These are phyloP conservation scores for Eutolmus rufibarbis DNA, from an alignment of 2,888 invertebrate genomes.

Conservation along the genomic window DNA sequence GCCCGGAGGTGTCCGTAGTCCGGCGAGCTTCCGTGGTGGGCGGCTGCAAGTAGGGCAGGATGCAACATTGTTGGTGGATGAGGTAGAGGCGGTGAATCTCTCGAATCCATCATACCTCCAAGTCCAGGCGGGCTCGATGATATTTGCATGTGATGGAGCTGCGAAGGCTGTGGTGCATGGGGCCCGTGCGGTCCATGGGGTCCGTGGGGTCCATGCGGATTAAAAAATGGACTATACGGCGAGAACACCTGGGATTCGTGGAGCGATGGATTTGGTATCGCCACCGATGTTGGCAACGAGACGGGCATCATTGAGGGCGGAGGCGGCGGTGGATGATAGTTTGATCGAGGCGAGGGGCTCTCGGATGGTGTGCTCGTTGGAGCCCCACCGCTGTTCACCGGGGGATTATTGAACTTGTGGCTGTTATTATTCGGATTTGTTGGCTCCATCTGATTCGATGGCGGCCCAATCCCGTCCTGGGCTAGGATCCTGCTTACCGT, in stretches of 20 bases:
- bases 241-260: slow-evolving; percentile 94
- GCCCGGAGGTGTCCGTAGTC: slow-evolving; percentile 78
- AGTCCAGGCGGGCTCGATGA: slow-evolving; percentile 70
- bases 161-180: slow-evolving; percentile 61
- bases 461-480: slow-evolving; percentile 71
- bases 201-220: slow-evolving; percentile 64
- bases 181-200: slow-evolving; percentile 64
- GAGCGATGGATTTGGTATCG: slow-evolving; percentile 94
- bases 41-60: slow-evolving; percentile 83
- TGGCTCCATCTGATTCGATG: slow-evolving; percentile 45
- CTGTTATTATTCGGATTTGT: slow-evolving; percentile 32
- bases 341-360: slow-evolving; percentile 76
- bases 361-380: slow-evolving; percentile 64
- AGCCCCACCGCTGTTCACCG: slow-evolving; percentile 49
- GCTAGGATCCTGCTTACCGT: slow-evolving; percentile 87
- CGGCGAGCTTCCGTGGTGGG: slow-evolving; percentile 81
- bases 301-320: slow-evolving; percentile 85
- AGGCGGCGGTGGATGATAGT: slow-evolving; percentile 66
- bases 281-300: slow-evolving; percentile 92
- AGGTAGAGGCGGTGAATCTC: slow-evolving; percentile 84
- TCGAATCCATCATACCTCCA: slow-evolving; percentile 70
- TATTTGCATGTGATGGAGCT: slow-evolving; percentile 62
- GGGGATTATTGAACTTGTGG: slow-evolving; percentile 43
- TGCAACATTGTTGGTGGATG: slow-evolving; percentile 86
- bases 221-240: slow-evolving; percentile 90